These are phyloP conservation scores for Actinernus sp. DNA, from an alignment of 92 coral and sea anemone genomes.

Conservation along the genomic window DNA sequence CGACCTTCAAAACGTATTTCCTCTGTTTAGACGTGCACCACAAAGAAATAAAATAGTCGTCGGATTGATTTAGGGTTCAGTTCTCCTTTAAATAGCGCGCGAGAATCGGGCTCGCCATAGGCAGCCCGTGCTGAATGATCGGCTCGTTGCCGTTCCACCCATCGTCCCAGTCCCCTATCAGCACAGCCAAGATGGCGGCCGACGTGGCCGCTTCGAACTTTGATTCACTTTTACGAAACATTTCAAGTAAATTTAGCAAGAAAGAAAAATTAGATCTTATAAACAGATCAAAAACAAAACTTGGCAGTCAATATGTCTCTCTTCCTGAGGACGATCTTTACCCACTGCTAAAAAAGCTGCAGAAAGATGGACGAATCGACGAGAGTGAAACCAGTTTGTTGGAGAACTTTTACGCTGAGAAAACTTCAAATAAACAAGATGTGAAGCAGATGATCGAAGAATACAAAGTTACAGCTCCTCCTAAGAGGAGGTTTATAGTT, in stretches of 20 bases:
- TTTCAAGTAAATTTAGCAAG: not conserved
- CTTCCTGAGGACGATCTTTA: not conserved
- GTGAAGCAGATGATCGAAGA: constrained; percentile 29
- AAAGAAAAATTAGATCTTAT: not conserved
- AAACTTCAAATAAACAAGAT: constrained; percentile 22
- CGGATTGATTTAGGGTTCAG: too few relatives aligned
- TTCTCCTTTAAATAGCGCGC: too few relatives aligned
- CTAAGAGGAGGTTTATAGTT: constrained; percentile 1
- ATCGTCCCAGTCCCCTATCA: too few relatives aligned
- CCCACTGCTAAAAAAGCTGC: not conserved
- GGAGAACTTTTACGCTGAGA: constrained; percentile 28
- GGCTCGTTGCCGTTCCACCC: too few relatives aligned
- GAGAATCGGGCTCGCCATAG: too few relatives aligned
- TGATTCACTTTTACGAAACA: not conserved
- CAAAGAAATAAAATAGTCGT: too few relatives aligned
- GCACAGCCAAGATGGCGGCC: too few relatives aligned
- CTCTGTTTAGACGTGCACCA: too few relatives aligned
- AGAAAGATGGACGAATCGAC: not conserved
- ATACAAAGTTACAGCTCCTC: constrained; percentile 12
- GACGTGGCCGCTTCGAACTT: not conserved
- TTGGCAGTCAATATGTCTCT: not conserved
- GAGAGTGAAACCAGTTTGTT: not conserved
- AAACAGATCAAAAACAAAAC: not conserved
- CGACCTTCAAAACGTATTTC: too few relatives aligned
- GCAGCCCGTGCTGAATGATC: too few relatives aligned